phyloP scores from a whole-genome alignment of 2,888 invertebrate genomes.

The Polydesmus complanatus region DNA sequence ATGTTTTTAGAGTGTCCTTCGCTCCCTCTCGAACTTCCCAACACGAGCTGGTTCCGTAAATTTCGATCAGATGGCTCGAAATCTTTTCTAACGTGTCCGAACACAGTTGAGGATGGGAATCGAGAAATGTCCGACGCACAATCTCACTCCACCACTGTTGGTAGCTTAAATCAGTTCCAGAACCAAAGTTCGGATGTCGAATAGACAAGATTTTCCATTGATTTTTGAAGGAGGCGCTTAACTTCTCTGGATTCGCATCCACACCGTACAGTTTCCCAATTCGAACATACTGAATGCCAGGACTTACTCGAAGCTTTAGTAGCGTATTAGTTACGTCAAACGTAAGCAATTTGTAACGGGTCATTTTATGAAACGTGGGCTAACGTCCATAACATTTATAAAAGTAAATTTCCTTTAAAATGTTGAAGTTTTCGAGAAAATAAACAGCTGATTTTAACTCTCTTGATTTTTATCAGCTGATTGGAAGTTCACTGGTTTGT shows the following conservation, averaged over 20 bases:
- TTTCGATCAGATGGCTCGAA: constrained; percentile 31
- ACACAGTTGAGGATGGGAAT: constrained; percentile 22
- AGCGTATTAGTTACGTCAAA: constrained; percentile 82
- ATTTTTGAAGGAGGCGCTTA: constrained; percentile 47
- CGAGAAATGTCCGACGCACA: constrained; percentile 49
- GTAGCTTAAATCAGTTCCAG: constrained; percentile 45
- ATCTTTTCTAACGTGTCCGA: constrained; percentile 23
- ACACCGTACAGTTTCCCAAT: constrained; percentile 57
- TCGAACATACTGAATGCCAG: constrained; percentile 59
- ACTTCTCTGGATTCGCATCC: constrained; percentile 39
- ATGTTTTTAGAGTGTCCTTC: constrained; percentile 45
- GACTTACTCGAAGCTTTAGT: constrained; percentile 51
- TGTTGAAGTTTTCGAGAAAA: no score
- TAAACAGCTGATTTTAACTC: no score
- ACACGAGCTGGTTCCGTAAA: constrained; percentile 54
- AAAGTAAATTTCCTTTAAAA: no score
- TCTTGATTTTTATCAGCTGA: no score
- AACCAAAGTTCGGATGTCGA: constrained; percentile 69
- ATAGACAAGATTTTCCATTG: constrained; percentile 49
- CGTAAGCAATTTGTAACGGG: constrained; percentile 42
- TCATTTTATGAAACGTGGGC: no score
- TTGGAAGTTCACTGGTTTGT: no score
- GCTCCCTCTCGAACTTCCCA: constrained; percentile 59
- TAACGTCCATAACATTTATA: no score
- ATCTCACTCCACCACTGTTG: constrained; percentile 68